Evolutionary conservation across 2,888 invertebrate genomes (phyloP), one percentile per base, ranked within the genome.

Genomic region (Cordilura impudica): DNA sequence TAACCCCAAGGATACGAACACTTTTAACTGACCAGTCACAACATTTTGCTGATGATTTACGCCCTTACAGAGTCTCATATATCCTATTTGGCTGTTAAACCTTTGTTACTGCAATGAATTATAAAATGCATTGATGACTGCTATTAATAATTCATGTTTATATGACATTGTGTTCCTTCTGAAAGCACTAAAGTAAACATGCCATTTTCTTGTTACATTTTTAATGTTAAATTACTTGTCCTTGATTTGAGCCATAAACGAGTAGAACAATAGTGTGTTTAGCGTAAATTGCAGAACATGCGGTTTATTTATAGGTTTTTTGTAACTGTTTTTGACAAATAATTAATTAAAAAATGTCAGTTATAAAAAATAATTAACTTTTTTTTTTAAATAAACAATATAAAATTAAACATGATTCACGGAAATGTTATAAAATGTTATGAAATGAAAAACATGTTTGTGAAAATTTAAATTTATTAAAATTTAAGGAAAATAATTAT

Each of bases 101-200:
- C 26, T 4, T 6, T 26, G 6, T 26, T 4, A 4, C 35, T 31
- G 19, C 21, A 39, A 58, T 56, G 31, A 29, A 10, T 14, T 56
- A 47, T 39, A n/a, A 23, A 67, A n/a, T 56, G 47, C 47, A 35
- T 7, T 39, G 18, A 58, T 69, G 69, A 39, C 47, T 45, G 39
- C 39, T 35, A 35, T 56, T 58, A 49, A 31, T 58, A 69, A 69
- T 49, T 58, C 14, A 69, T 60, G 19, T 58, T 60, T 16, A n/a
- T 60, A 23, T 56, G 29, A 31, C n/a, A 26, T 31, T 39, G 23
- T 31, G 10, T 31, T 31, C 31, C 19, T 54, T 2, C 14, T 29
- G 7, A 4, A 16, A 4, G 35, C 4, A 10, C 14, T 58, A 23
- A 43, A 23, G 23, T 23, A 58, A 58, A 43, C 58, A 58, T 58